Evolutionary conservation across 2,888 invertebrate species (phyloP).

Genomic region (Andrena bucephala): DNA sequence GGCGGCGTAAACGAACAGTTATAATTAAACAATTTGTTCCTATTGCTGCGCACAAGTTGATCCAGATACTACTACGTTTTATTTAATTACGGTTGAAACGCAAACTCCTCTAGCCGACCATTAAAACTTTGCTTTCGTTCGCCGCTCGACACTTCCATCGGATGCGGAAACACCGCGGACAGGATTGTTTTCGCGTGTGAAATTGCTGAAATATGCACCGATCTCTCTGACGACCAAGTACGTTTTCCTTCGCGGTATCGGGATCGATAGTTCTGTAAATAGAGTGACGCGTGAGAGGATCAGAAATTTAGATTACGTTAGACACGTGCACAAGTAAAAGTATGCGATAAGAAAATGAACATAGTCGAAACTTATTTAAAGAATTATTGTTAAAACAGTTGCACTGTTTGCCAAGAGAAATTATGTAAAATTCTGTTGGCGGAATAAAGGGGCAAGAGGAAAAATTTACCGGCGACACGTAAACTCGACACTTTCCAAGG

Average conservation of each 20-base stretch:
- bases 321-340: no score
- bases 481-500: background rate
- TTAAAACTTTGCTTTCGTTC: slow-evolving; percentile 50
- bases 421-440: background rate
- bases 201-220: background rate
- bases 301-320: background rate
- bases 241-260: slow-evolving; percentile 1
- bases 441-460: background rate
- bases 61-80: slow-evolving; percentile 42
- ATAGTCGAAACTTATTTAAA: no score
- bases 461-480: slow-evolving; percentile 14
- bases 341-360: no score
- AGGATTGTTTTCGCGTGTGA: background rate
- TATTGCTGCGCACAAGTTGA: slow-evolving; percentile 42
- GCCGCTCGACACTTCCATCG: background rate
- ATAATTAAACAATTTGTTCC: slow-evolving; percentile 62
- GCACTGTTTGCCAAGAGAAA: no score
- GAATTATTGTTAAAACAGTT: no score
- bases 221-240: background rate
- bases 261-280: background rate
- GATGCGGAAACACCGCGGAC: background rate
- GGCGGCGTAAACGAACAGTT: slow-evolving; percentile 43
- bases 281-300: background rate
- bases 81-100: slow-evolving; percentile 53
- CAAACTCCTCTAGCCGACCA: slow-evolving; percentile 16